These are phyloP conservation scores for Pandemis corylana DNA, from an alignment of 2,888 invertebrate genomes.

Conservation along the genomic window DNA sequence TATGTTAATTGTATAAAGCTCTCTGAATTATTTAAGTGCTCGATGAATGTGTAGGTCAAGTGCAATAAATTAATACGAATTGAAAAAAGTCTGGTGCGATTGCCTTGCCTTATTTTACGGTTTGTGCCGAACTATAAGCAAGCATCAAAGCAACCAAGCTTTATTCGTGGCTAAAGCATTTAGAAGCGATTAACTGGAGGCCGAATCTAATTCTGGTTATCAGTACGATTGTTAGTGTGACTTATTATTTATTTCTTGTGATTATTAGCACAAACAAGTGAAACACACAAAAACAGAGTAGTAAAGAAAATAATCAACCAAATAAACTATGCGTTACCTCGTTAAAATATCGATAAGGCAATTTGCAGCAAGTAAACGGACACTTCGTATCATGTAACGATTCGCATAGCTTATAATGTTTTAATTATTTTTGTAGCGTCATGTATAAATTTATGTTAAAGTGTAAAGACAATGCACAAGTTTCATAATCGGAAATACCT, in stretches of 20 bases:
- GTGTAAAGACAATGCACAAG: constrained; percentile 5
- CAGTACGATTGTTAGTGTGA: constrained; percentile 25
- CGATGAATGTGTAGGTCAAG: constrained; percentile 8
- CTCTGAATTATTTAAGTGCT: constrained; percentile 4
- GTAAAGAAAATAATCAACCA: constrained; percentile 16
- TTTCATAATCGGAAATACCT: constrained; percentile 17
- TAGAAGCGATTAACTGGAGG: constrained; percentile 24
- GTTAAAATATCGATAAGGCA: background rate
- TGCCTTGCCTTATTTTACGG: background rate
- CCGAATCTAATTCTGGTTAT: constrained; percentile 21
- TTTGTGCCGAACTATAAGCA: background rate
- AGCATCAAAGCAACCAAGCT: constrained; percentile 34
- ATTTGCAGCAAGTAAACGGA: background rate
- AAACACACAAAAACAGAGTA: constrained; percentile 10
- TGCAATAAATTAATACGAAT: constrained; percentile 5
- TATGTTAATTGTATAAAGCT: constrained; percentile 8
- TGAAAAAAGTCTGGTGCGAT: background rate
- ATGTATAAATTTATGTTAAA: constrained; percentile 2
- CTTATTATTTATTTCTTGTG: background rate
- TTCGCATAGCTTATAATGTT: constrained; percentile 29
- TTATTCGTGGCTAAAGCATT: constrained; percentile 22
- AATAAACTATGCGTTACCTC: constrained; percentile 30
- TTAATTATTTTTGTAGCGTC: background rate
- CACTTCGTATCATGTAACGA: background rate
- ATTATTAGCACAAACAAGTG: constrained; percentile 26